phyloP scores from a whole-genome alignment of 2,113 vertebrate species.

The Myiagra hebetior region DNA sequence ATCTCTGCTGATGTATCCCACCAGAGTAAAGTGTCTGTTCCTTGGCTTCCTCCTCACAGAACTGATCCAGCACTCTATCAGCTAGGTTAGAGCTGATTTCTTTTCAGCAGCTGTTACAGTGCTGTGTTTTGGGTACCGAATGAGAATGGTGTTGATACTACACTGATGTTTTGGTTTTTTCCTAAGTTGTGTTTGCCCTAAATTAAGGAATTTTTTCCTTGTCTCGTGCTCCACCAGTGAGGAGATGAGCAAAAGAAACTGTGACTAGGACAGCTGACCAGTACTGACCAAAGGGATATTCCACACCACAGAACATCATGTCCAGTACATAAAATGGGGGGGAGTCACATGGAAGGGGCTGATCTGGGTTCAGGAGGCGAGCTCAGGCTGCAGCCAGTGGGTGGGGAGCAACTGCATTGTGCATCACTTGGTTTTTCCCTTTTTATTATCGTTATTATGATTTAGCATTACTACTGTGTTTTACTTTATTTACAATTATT shows the following conservation, averaged over 20 bases:
- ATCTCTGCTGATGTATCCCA: background rate
- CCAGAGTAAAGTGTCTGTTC: background rate
- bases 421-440: background rate
- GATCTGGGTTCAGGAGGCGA: background rate
- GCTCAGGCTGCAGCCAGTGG: accelerated
- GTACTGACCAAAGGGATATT: background rate
- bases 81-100: background rate
- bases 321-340: background rate
- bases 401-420: background rate
- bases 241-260: background rate
- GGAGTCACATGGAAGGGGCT: background rate
- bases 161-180: background rate
- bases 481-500: background rate
- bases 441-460: background rate
- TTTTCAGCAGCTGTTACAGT: background rate
- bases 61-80: background rate
- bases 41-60: background rate
- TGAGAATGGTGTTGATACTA: background rate
- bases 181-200: background rate
- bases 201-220: background rate
- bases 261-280: background rate
- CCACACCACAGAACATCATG: background rate
- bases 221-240: background rate
- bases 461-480: background rate
- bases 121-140: background rate